These are phyloP conservation scores for Alitta virens DNA, from an alignment of 2,888 invertebrate genomes.

Conservation along the genomic window DNA sequence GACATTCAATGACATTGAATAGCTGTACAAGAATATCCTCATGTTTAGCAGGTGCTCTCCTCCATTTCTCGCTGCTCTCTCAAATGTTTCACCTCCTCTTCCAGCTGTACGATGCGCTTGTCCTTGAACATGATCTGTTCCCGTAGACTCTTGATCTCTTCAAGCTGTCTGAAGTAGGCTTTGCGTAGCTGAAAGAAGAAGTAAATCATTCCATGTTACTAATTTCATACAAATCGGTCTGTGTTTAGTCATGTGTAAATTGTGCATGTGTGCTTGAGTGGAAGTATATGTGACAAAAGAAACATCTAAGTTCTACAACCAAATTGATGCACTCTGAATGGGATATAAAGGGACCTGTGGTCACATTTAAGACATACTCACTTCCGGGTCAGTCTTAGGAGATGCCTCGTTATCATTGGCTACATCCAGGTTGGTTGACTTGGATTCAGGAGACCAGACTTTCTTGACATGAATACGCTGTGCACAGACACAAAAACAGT, in stretches of 20 bases:
- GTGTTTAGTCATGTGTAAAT: too few relatives aligned
- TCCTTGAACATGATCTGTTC: conserved; percentile 78
- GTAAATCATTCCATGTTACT: background rate
- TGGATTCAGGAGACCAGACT: conserved; percentile 39
- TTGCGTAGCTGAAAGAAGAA: conserved; percentile 26
- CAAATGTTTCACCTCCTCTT: conserved; percentile 63
- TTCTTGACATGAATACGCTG: conserved; percentile 48
- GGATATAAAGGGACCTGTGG: too few relatives aligned
- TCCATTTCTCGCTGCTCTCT: conserved; percentile 7
- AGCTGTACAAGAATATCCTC: background rate
- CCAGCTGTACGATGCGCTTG: conserved; percentile 75
- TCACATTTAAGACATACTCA: background rate
- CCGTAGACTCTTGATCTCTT: conserved; percentile 73
- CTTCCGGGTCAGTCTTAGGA: conserved; percentile 20
- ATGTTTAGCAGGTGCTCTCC: conserved; percentile 17
- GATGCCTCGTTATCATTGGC: background rate
- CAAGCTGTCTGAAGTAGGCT: conserved; percentile 29
- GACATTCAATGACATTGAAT: too few relatives aligned
- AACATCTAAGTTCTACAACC: too few relatives aligned
- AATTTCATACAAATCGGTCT: background rate
- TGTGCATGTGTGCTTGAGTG: too few relatives aligned
- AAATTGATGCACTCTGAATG: too few relatives aligned
- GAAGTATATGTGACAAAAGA: too few relatives aligned
- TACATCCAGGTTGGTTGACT: conserved; percentile 23
- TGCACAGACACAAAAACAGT: conserved; percentile 1